A percentile compares a stretch with the other conserved stretches of the same genome.
phyloP scores from a whole-genome alignment of 2,797 vertebrate species.

The Gobio occitaniae region DNA sequence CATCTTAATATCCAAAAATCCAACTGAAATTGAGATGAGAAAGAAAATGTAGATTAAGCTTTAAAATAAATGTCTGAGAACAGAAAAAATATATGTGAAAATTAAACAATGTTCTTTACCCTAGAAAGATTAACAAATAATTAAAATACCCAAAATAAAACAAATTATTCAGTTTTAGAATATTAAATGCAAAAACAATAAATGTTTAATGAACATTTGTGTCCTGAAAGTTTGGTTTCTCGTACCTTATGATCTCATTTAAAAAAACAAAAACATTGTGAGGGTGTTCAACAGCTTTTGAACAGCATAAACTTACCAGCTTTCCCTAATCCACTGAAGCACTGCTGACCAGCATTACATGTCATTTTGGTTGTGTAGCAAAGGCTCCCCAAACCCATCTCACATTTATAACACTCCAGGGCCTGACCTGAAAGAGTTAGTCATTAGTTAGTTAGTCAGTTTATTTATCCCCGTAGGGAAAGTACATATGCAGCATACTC shows the following conservation, averaged over 20 bases:
- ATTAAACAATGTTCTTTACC: too few relatives aligned
- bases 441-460: too few relatives aligned
- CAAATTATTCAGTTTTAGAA: too few relatives aligned
- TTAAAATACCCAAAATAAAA: too few relatives aligned
- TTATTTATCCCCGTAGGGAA: too few relatives aligned
- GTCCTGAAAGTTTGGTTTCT: background rate
- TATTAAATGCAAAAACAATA: background rate
- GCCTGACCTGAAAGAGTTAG: conserved; percentile 67
- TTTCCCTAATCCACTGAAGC: conserved; percentile 69
- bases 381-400: background rate
- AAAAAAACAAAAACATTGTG: background rate
- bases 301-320: conserved; percentile 66
- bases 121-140: too few relatives aligned
- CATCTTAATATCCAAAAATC: background rate
- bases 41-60: background rate
- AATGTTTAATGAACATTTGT: background rate
- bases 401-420: conserved; percentile 75
- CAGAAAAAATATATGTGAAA: background rate
- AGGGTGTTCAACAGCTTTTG: background rate
- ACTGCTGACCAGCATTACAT: background rate
- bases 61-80: background rate
- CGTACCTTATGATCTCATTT: background rate
- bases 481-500: too few relatives aligned
- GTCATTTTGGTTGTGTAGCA: conserved; percentile 51
- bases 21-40: conserved; percentile 41